phyloP scores from a whole-genome alignment of 2,113 vertebrate species.

The Cyanocitta stelleri region DNA sequence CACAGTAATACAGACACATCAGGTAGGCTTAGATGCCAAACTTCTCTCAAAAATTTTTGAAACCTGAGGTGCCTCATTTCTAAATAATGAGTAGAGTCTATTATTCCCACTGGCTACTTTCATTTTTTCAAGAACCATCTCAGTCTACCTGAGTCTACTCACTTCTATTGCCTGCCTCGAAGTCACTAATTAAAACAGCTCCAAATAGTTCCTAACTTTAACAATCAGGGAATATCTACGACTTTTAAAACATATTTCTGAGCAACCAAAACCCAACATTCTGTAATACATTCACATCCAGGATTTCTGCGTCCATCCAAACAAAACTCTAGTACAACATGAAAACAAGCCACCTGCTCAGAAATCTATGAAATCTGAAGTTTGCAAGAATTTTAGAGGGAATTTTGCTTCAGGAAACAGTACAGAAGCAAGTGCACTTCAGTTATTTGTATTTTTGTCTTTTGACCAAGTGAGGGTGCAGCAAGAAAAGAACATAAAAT shows the following conservation, averaged over 20 bases:
- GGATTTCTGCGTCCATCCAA: not conserved
- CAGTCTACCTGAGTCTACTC: not conserved
- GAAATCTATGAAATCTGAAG: not conserved
- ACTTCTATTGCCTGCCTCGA: not conserved
- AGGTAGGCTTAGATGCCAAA: not conserved
- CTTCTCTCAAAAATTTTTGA: not conserved
- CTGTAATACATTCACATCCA: not conserved
- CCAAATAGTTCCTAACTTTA: not conserved
- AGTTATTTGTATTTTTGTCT: not conserved
- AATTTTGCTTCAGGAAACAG: not conserved
- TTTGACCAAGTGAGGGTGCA: not conserved
- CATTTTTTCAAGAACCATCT: not conserved
- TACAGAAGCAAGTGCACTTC: not conserved
- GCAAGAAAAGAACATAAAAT: not conserved
- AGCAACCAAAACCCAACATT: not conserved
- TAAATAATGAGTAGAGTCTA: not conserved
- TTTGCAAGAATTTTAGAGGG: not conserved
- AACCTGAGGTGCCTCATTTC: not conserved
- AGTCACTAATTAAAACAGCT: not conserved
- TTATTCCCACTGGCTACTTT: not conserved
- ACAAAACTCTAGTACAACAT: not conserved
- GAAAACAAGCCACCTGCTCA: not conserved
- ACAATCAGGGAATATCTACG: not conserved
- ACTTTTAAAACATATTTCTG: not conserved
- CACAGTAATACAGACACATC: not conserved